Evolutionary conservation across 2,888 invertebrate species (phyloP), one percentile per base, ranked within the genome.

Genomic region (Hypercompe scribonia): DNA sequence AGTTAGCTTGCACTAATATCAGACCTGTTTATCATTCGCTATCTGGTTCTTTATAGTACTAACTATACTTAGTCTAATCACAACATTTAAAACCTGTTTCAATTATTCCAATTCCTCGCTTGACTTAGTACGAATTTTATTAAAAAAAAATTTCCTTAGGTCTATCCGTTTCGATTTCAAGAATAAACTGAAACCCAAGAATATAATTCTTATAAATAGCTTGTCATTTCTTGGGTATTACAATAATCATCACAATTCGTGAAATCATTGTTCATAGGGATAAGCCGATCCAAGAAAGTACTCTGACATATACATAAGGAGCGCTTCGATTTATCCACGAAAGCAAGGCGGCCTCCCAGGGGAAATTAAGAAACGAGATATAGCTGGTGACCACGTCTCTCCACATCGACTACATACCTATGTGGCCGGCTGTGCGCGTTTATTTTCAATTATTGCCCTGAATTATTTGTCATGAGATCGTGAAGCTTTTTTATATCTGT

Each of bases 331-430:
- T 92, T 92, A 93, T 92, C 91, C 90, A 88, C 86, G 89, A 87
- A 87, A 90, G 88, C 87, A 88, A 89, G 90, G 85, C 91, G 81
- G 68, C 70, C 77, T 92, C 95, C 94, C 95, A 61, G 82, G 95
- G 95, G 95, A 95, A 95, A 95, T 95, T 95, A 95, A 88, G 89
- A 86, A 89, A 88, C 91, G 89, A 89, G 92, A 92, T 90, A 91
- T 89, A 83, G 87, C 84, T 80, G 83, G 88, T 95, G 94, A 93
- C 94, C 94, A 90, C 87, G 87, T 89, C 90, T 89, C 89, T 87
- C 86, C 78, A 80, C 88, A 86, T 83, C 84, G 85, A 82, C 86
- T 87, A 81, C 78, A 66, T 77, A 84, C 81, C 76, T 81, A 78
- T 80, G 76, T 72, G 76, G 75, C 69, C 39, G 69, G 74, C 77